phyloP scores from a whole-genome alignment of 2,113 vertebrate genomes.

The Copsychus sechellarum region DNA sequence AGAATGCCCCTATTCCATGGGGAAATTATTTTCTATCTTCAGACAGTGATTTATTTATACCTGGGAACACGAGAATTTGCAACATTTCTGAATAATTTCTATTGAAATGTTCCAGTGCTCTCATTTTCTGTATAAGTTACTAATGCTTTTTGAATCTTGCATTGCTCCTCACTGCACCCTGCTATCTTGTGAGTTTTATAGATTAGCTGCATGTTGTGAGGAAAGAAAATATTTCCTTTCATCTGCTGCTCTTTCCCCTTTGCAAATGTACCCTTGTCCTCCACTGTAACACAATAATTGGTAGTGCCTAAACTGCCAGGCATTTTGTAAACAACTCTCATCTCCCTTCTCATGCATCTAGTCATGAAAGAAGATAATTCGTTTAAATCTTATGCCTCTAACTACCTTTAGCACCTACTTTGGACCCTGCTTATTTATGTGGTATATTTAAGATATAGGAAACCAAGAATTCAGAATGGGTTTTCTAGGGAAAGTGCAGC shows the following conservation, averaged over 20 bases:
- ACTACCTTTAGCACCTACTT: background rate
- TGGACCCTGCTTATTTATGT: background rate
- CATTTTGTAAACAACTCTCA: background rate
- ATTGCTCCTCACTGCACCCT: background rate
- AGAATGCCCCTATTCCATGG: background rate
- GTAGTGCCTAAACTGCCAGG: background rate
- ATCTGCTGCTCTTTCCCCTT: slow-evolving; percentile 12
- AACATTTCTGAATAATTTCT: background rate
- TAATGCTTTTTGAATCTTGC: background rate
- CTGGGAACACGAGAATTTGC: background rate
- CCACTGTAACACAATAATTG: slow-evolving; percentile 5
- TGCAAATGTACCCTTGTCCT: slow-evolving; percentile 2
- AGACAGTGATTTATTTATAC: background rate
- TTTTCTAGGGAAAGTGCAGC: background rate
- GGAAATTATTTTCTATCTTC: background rate
- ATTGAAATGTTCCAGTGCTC: background rate
- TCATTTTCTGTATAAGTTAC: background rate
- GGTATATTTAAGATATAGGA: background rate
- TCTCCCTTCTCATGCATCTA: background rate
- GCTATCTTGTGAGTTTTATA: background rate
- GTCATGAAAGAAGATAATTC: background rate
- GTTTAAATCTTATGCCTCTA: background rate
- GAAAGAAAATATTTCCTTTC: slow-evolving; percentile 21
- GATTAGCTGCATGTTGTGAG: background rate
- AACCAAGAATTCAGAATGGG: background rate